phyloP scores from a whole-genome alignment of 2,888 invertebrate species.

The Coleophora flavipennella region DNA sequence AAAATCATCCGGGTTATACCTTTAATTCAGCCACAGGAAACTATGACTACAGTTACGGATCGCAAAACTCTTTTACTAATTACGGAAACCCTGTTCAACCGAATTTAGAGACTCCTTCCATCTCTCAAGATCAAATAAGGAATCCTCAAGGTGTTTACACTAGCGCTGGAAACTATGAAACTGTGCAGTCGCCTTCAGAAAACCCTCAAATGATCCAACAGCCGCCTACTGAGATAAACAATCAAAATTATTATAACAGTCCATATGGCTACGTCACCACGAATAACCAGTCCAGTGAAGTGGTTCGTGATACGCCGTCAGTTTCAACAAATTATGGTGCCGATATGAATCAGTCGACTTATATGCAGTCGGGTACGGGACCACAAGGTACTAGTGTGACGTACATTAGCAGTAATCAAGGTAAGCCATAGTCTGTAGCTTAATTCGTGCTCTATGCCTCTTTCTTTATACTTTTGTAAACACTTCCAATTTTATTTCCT shows the following conservation, averaged over 20 bases:
- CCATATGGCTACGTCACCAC: constrained; percentile 63
- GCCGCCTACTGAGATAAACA: constrained; percentile 13
- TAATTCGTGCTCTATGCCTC: too few species aligned
- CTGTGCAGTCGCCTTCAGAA: constrained; percentile 62
- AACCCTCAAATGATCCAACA: constrained; percentile 26
- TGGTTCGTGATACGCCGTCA: constrained; percentile 25
- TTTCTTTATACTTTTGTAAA: too few species aligned
- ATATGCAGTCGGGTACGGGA: constrained; percentile 51
- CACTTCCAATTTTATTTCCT: constrained; percentile 2
- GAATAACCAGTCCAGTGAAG: constrained; percentile 37
- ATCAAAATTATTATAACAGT: constrained; percentile 54
- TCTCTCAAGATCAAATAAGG: constrained; percentile 36
- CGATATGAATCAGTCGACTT: constrained; percentile 48
- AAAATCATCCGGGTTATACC: constrained; percentile 76
- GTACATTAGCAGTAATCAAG: constrained; percentile 42
- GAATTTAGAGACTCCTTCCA: constrained; percentile 30
- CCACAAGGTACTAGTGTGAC: constrained; percentile 44
- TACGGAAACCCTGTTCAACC: constrained; percentile 27
- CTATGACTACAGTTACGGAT: constrained; percentile 76
- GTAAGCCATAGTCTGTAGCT: constrained; percentile 34
- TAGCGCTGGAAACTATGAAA: constrained; percentile 56
- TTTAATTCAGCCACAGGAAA: constrained; percentile 69
- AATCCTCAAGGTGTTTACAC: constrained; percentile 53
- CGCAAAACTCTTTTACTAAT: constrained; percentile 55
- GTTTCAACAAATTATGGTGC: constrained; percentile 44